A percentile compares a stretch with the other conserved stretches of the same genome.
Evolutionary conservation across 2,888 invertebrate genomes (phyloP).

Genomic region (Ceratothoa steindachneri): DNA sequence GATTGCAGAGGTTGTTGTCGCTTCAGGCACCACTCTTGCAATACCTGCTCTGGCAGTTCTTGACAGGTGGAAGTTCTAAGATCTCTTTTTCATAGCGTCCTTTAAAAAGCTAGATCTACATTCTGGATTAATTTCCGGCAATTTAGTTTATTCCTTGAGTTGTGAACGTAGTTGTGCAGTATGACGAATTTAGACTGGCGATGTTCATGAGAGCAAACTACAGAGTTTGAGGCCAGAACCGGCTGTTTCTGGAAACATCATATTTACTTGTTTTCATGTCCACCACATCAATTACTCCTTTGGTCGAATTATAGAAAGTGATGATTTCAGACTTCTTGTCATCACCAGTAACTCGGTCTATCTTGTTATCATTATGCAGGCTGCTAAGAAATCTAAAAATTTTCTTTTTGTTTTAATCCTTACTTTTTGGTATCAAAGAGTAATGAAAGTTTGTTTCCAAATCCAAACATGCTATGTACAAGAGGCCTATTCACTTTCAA

Average conservation of each 20-base stretch:
- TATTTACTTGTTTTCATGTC: background rate
- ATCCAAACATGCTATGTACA: background rate
- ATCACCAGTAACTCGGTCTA: constrained; percentile 3
- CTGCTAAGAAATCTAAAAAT: background rate
- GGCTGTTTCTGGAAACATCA: constrained; percentile 18
- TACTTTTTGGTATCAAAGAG: background rate
- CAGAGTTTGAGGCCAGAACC: constrained; percentile 15
- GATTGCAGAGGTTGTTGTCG: too few species aligned
- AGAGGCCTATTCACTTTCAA: background rate
- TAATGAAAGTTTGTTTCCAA: background rate
- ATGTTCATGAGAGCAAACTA: too few species aligned
- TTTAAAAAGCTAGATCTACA: too few species aligned
- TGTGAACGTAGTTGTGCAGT: too few species aligned
- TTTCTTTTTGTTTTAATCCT: too few species aligned
- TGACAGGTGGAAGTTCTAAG: too few species aligned
- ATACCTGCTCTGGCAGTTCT: too few species aligned
- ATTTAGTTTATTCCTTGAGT: too few species aligned
- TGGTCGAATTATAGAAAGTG: constrained; percentile 19
- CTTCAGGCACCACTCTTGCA: too few species aligned
- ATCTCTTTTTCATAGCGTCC: too few species aligned
- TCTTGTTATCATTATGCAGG: background rate
- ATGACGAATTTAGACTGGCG: too few species aligned
- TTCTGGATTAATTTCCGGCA: too few species aligned
- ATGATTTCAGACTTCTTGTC: constrained; percentile 12
- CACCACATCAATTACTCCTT: constrained; percentile 16